Percentiles rank a stretch among this genome's conserved stretches.
Evolutionary conservation across 30 jellyfish, hydroid and myxozoan species (phyloP).

Genomic region (Aurelia coerulea): DNA sequence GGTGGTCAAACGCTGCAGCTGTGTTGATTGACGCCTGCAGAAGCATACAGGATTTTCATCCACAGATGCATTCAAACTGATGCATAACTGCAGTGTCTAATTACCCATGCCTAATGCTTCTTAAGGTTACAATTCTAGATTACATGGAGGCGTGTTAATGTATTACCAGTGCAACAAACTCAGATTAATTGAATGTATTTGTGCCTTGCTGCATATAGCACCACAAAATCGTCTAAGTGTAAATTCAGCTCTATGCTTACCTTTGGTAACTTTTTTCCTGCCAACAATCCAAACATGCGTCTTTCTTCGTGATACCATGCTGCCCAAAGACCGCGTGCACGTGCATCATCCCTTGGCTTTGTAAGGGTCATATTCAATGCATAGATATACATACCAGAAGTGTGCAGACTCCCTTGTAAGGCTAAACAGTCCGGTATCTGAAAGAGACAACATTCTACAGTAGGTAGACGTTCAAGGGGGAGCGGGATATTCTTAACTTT

Average conservation of each 20-base stretch:
- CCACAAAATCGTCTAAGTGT: background rate
- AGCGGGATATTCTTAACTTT: too few species aligned
- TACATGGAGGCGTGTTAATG: too few species aligned
- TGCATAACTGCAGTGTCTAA: too few species aligned
- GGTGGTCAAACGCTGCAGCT: too few species aligned
- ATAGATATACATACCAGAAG: slow-evolving; percentile 53
- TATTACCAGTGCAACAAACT: too few species aligned
- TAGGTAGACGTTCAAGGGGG: too few species aligned
- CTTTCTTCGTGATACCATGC: slow-evolving; percentile 61
- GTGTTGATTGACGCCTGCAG: too few species aligned
- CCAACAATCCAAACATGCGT: slow-evolving; percentile 45
- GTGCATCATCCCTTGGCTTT: slow-evolving; percentile 23
- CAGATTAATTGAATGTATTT: too few species aligned
- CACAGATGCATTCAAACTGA: too few species aligned
- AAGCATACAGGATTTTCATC: too few species aligned
- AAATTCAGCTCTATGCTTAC: background rate
- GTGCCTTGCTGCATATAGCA: background rate
- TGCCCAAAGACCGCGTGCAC: slow-evolving; percentile 14
- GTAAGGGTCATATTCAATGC: slow-evolving; percentile 32
- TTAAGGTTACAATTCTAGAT: too few species aligned
- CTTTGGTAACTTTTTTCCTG: slow-evolving; percentile 66
- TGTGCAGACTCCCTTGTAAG: slow-evolving; percentile 17
- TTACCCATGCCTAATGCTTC: too few species aligned
- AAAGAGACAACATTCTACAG: background rate
- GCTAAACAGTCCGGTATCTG: slow-evolving; percentile 56